A percentile compares a stretch with the other conserved stretches of the same genome.
Conservation (phyloP, 2,113 vertebrate species). For the Arenaria interpres region DNA sequence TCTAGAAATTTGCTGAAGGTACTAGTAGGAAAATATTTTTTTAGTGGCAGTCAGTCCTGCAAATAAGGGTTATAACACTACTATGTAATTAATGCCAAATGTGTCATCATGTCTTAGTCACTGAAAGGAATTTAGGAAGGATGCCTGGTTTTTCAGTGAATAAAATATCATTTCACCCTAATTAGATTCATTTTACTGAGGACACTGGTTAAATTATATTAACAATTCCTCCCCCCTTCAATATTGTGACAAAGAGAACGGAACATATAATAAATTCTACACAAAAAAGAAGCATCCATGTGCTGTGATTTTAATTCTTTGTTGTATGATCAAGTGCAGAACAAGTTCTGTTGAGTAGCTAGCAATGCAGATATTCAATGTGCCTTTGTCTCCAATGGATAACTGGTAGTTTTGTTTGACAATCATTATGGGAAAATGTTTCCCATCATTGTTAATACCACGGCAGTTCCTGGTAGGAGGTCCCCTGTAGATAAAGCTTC, state of each 20-base stretch:
- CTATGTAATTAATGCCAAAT: constrained; percentile 33
- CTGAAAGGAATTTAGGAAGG: constrained; percentile 24
- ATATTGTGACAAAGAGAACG: background rate
- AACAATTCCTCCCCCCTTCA: background rate
- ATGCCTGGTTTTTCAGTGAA: background rate
- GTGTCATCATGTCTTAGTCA: constrained; percentile 20
- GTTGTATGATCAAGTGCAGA: background rate
- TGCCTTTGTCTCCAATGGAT: background rate
- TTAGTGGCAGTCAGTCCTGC: background rate
- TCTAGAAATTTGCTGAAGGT: background rate
- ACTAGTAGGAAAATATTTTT: background rate
- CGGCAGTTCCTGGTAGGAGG: background rate
- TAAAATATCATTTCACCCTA: background rate
- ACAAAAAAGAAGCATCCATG: background rate
- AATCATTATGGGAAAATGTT: background rate
- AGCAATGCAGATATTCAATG: background rate
- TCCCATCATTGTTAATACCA: background rate
- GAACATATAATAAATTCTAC: background rate
- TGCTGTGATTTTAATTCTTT: background rate
- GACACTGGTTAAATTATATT: background rate
- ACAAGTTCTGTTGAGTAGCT: background rate
- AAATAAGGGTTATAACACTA: background rate
- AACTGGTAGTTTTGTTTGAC: background rate
- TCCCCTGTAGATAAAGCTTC: background rate
- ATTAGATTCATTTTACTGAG: background rate